These are phyloP conservation scores for Oxycera nigricornis DNA, from an alignment of 2,888 invertebrate species.

Conservation along the genomic window DNA sequence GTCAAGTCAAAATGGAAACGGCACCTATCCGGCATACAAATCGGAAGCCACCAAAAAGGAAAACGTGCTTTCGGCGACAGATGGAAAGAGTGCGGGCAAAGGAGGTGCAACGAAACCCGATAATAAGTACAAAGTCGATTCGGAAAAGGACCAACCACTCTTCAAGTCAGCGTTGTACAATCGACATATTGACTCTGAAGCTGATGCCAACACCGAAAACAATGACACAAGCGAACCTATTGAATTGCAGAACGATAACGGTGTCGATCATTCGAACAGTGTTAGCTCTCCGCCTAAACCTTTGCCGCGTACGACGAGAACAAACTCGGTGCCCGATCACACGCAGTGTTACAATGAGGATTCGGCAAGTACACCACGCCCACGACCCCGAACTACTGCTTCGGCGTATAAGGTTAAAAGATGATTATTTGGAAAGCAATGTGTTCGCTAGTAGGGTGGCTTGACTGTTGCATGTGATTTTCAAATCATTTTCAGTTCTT, in stretches of 20 bases:
- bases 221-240: conserved; percentile 49
- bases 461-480: too few species aligned
- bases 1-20: conserved; percentile 39
- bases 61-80: conserved; percentile 8
- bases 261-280: conserved; percentile 53
- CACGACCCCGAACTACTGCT: conserved; percentile 73
- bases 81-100: conserved; percentile 55
- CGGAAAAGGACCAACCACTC: conserved; percentile 50
- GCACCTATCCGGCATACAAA: neutral
- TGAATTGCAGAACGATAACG: conserved; percentile 48
- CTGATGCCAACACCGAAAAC: conserved; percentile 45
- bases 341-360: conserved; percentile 61
- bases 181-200: conserved; percentile 32
- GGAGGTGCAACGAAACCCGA: conserved; percentile 72
- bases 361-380: conserved; percentile 65
- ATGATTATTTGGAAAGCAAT: too few species aligned
- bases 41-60: conserved; percentile 41
- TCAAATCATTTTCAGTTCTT: too few species aligned
- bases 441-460: too few species aligned
- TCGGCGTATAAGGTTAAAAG: conserved; percentile 80
- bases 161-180: conserved; percentile 16
- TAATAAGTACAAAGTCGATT: conserved; percentile 61
- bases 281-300: conserved; percentile 72
- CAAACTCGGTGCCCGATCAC: conserved; percentile 75
- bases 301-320: conserved; percentile 76